phyloP scores from a whole-genome alignment of 2,888 invertebrate species.

The Lapara coniferarum region DNA sequence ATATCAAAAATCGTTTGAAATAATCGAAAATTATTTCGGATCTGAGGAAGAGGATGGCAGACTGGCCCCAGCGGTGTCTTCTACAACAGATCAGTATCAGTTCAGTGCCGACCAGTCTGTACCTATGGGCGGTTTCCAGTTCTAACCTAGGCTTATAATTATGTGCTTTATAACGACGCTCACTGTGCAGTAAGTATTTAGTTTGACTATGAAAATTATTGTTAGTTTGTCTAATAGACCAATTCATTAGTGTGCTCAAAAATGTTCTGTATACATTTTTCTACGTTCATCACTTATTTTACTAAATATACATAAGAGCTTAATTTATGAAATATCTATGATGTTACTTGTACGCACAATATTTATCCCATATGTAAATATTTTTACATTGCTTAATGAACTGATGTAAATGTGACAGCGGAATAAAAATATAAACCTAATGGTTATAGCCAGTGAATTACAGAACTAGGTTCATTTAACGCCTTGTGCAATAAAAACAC shows the following conservation, averaged over 20 bases:
- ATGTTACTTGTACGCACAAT: constrained; percentile 8
- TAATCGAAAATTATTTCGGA: constrained; percentile 97
- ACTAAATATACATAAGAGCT: neutral
- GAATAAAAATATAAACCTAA: neutral
- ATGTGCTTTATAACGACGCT: constrained; percentile 44
- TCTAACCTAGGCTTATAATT: constrained; percentile 80
- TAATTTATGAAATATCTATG: neutral
- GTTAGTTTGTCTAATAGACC: neutral
- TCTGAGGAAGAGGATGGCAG: constrained; percentile 94
- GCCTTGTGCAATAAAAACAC: too few relatives aligned
- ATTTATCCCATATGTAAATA: constrained; percentile 1
- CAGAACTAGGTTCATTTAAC: too few relatives aligned
- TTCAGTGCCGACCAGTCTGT: constrained; percentile 88
- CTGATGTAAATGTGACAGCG: neutral
- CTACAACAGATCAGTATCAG: constrained; percentile 88
- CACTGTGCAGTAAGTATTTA: constrained; percentile 52
- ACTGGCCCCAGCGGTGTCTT: constrained; percentile 91
- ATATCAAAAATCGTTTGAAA: constrained; percentile 98
- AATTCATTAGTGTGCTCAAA: neutral
- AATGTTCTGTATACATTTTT: neutral
- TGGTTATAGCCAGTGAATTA: neutral
- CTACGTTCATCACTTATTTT: neutral
- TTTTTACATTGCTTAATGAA: constrained; percentile 3
- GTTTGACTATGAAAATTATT: constrained; percentile 24
- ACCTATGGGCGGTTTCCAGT: constrained; percentile 92